A percentile compares a stretch with the other conserved stretches of the same genome.
Conservation (phyloP, 2,797 vertebrate species). For the Prionace glauca region DNA sequence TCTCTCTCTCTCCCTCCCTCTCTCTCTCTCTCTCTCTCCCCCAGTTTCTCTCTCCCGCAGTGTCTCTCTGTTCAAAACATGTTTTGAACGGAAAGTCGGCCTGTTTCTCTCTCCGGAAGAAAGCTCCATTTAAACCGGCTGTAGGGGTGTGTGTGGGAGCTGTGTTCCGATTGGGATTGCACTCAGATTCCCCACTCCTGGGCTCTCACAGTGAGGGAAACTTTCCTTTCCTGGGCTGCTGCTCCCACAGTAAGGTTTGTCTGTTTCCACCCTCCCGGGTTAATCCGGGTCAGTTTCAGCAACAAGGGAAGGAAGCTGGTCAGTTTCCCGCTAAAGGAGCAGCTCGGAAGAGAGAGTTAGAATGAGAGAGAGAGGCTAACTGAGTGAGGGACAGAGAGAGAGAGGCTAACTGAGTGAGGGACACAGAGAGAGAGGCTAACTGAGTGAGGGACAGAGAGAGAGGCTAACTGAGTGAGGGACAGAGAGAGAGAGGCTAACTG, state of each 20-base stretch:
- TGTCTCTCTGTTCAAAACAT: neutral
- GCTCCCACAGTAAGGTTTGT: neutral
- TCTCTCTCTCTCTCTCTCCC: no score
- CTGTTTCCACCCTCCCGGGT: neutral
- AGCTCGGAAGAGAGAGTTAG: neutral
- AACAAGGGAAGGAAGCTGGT: neutral
- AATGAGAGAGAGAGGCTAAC: neutral
- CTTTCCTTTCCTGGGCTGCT: no score
- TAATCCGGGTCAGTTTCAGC: neutral
- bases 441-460: no score
- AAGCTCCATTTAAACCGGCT: neutral
- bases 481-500: neutral
- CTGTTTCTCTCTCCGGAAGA: neutral
- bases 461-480: no score
- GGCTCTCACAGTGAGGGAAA: no score
- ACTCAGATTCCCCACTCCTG: no score
- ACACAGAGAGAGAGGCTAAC: neutral
- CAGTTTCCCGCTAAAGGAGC: neutral
- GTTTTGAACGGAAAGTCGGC: neutral
- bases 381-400: neutral
- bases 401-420: no score
- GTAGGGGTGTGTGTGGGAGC: neutral
- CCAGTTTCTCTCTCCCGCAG: no score
- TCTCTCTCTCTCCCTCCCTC: no score
- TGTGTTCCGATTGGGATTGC: no score